Conservation (phyloP, 2,888 invertebrate genomes). For the Acanthococcus lagerstroemiae region DNA sequence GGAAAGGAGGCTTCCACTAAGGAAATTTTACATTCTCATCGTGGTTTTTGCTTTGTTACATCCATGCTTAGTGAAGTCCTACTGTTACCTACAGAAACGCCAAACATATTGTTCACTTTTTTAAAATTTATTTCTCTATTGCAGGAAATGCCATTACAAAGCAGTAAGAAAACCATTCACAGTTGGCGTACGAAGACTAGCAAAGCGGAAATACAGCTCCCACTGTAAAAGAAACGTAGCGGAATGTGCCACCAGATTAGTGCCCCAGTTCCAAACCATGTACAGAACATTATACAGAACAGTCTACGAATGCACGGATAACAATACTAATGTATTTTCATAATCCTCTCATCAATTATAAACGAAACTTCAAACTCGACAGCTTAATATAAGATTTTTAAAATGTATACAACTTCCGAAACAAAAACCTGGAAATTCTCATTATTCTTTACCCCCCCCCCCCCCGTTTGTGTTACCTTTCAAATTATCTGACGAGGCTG, state of each 20-base stretch:
- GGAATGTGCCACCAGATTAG: slow-evolving; percentile 38
- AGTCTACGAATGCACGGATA: slow-evolving; percentile 38
- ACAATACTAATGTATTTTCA: neutral
- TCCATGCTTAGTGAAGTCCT: neutral
- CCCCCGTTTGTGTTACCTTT: no score
- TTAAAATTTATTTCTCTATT: neutral
- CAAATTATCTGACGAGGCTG: no score
- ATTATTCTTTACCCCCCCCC: no score
- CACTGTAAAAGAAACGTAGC: slow-evolving; percentile 39
- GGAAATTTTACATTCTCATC: neutral
- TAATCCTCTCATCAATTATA: no score
- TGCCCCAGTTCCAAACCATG: slow-evolving; percentile 40
- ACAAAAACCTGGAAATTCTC: no score
- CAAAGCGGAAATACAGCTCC: slow-evolving; percentile 38
- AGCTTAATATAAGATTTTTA: no score
- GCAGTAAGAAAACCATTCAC: slow-evolving; percentile 40
- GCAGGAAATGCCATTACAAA: slow-evolving; percentile 40
- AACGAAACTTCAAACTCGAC: no score
- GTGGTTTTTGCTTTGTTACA: neutral
- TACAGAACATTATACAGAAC: slow-evolving; percentile 40
- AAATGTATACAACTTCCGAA: no score
- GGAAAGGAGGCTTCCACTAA: no score
- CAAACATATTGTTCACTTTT: neutral
- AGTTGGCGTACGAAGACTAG: slow-evolving; percentile 39
- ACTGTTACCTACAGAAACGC: neutral